Conservation (phyloP, 2,797 vertebrate genomes). For the Chloroceryle inda region DNA sequence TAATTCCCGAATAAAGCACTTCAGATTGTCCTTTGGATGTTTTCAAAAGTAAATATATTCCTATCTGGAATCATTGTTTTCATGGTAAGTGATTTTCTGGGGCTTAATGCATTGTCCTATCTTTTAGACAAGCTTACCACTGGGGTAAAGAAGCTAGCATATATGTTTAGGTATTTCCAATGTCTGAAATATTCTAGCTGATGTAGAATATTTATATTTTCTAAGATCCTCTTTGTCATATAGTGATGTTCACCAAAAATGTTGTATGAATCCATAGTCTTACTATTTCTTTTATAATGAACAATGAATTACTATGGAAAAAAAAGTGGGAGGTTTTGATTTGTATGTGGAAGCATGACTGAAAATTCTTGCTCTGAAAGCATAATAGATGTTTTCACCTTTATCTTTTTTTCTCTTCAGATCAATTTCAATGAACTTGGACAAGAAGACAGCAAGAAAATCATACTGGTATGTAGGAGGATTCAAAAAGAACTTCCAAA, state of each 20-base stretch:
- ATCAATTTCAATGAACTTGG: background rate
- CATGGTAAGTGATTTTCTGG: background rate
- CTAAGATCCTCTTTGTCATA: background rate
- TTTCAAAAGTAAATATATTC: background rate
- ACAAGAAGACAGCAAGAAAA: background rate
- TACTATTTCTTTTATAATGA: background rate
- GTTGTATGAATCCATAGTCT: background rate
- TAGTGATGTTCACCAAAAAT: background rate
- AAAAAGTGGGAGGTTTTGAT: background rate
- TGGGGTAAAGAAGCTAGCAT: background rate
- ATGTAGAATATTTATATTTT: background rate
- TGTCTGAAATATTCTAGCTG: background rate
- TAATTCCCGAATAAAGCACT: background rate
- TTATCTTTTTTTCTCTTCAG: background rate
- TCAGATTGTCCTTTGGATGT: background rate
- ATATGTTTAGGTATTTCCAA: background rate
- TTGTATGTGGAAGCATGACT: background rate
- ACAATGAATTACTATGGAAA: background rate
- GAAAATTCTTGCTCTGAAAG: background rate
- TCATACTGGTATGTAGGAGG: background rate
- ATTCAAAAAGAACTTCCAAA: background rate
- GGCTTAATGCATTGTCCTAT: background rate
- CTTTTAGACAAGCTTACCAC: background rate
- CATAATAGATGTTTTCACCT: background rate
- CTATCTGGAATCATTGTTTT: background rate